phyloP scores from a whole-genome alignment of 2,113 vertebrate genomes.

The Colistium nudipinnis region DNA sequence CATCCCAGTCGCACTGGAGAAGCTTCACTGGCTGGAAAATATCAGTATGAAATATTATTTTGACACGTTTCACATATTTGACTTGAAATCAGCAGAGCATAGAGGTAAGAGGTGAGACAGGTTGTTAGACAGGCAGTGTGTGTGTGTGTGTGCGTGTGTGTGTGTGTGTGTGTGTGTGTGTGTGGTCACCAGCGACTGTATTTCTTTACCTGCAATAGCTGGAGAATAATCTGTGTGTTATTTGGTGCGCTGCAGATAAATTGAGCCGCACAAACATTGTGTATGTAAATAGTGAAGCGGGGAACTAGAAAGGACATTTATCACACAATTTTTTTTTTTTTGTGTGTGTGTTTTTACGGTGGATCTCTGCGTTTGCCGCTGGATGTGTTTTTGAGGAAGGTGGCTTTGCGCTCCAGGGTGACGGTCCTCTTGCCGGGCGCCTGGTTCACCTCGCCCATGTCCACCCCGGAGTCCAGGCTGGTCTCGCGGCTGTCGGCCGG shows the following conservation, averaged over 20 bases:
- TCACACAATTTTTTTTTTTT: too few species aligned
- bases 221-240: not conserved
- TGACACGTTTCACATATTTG: not conserved
- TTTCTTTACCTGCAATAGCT: not conserved
- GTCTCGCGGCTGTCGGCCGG: conserved; percentile 88
- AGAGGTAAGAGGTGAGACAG: not conserved
- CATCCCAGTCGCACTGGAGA: too few species aligned
- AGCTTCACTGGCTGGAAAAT: not conserved
- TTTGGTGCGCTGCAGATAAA: not conserved
- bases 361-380: conserved; percentile 74
- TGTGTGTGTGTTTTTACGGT: conserved; percentile 25
- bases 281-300: not conserved
- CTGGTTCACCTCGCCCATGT: conserved; percentile 88
- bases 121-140: not conserved
- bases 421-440: conserved; percentile 70
- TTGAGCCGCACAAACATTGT: not conserved
- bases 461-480: conserved; percentile 92
- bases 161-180: too few species aligned
- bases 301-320: not conserved
- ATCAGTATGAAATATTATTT: not conserved
- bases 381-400: conserved; percentile 85
- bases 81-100: not conserved
- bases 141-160: too few species aligned
- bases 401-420: conserved; percentile 85
- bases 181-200: not conserved